These are phyloP conservation scores for Pelvicachromis taeniatus DNA, from an alignment of 2,113 vertebrate genomes.

Conservation along the genomic window DNA sequence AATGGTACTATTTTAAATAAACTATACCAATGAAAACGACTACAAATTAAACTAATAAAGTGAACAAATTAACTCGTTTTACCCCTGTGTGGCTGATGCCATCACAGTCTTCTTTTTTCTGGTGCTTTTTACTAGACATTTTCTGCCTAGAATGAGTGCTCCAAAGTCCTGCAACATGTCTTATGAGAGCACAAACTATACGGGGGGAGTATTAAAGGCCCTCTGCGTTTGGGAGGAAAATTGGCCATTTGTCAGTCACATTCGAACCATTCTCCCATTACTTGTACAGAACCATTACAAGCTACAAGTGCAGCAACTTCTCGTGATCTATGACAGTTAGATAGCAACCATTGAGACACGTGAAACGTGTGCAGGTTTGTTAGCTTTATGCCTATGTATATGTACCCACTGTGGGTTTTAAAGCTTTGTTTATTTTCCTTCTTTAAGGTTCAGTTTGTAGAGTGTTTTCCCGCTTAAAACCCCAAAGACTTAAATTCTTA, in stretches of 20 bases:
- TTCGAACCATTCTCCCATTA: slow-evolving; percentile 39
- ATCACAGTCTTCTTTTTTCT: slow-evolving; percentile 9
- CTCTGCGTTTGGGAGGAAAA: slow-evolving; percentile 39
- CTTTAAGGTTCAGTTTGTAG: slow-evolving; percentile 9
- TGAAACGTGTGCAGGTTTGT: not conserved
- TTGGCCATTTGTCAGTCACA: slow-evolving; percentile 52
- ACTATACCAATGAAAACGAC: too few species aligned
- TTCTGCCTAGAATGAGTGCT: not conserved
- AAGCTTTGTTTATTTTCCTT: slow-evolving; percentile 9
- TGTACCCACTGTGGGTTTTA: not conserved
- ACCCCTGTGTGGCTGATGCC: too few species aligned
- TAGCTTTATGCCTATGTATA: not conserved
- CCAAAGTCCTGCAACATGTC: slow-evolving; percentile 15
- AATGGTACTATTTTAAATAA: too few species aligned
- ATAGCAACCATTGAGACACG: not conserved
- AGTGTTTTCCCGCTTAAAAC: slow-evolving; percentile 8
- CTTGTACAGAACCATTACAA: slow-evolving; percentile 46
- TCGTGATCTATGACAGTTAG: slow-evolving; percentile 35
- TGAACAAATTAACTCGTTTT: too few species aligned
- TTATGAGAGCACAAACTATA: slow-evolving; percentile 18
- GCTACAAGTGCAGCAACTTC: slow-evolving; percentile 22
- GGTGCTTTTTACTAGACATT: not conserved
- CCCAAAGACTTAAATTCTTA: slow-evolving; percentile 35
- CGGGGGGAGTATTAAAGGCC: slow-evolving; percentile 12
- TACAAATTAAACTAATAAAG: too few species aligned